Evolutionary conservation across 2,113 vertebrate species (phyloP), one percentile per base, ranked within the genome.

Genomic region (Elanoides forficatus): DNA sequence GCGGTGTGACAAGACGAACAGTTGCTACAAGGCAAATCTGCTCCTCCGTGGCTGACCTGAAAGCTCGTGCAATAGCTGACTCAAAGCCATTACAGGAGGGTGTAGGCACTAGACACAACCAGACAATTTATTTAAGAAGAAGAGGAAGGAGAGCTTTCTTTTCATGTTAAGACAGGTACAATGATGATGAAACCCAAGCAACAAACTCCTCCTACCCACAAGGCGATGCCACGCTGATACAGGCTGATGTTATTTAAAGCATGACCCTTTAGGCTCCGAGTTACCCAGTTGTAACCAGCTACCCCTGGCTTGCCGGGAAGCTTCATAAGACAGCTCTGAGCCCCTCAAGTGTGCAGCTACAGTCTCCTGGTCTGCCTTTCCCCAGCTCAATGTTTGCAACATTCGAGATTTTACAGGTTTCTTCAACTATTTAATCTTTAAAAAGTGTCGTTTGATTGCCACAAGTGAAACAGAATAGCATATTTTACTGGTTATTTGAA

Each of bases 21-120:
- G 98, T 99, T 12, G 99, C 99, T 29, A 99, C 98, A 67, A 99
- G 98, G 98, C 99, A 99, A 95, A 99, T 98, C 95, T 98, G 98
- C 93, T 99, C 99, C 93, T 99, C 98, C n/a, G 98, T 93, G 68
- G 99, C 98, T 52, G 99, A 98, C 96, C 98, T 98, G 95, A 99
- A 98, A 50, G 98, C 97, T 93, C 98, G 97, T 25, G 98, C 90
- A 90, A 98, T 97, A 82, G 98, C 96, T 89, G 98, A 75, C 56
- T 98, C 98, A 93, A 99, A 98, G 75, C 98, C 98, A 63, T 99
- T 99, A 95, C 98, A 99, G 88, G 99, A 98, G n/a, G 98, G 96
- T 52, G 98, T 98, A 98, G 99, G 98, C 98, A 99, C 99, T 99
- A 93, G 50, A 94, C 84, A 94, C 42, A 98, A 76, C 93, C 82